Evolutionary conservation across 2,113 vertebrate genomes (phyloP).

Genomic region (Oplegnathus fasciatus): DNA sequence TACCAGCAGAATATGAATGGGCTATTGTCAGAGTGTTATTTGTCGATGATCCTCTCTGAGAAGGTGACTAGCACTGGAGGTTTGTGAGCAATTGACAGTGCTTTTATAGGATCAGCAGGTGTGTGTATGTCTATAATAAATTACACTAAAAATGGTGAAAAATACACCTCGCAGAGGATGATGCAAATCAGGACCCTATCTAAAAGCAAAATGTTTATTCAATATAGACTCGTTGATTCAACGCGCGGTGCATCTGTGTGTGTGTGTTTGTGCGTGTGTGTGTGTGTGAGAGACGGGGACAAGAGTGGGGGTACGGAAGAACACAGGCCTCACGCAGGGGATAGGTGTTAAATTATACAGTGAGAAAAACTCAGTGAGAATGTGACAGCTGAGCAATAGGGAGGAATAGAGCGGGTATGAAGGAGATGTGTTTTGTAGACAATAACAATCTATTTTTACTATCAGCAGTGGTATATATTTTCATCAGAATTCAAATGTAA

Average conservation of each 20-base stretch:
- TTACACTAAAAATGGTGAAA: slow-evolving; percentile 64
- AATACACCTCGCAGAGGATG: slow-evolving; percentile 57
- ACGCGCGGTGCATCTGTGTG: slow-evolving; percentile 6
- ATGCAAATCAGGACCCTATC: slow-evolving; percentile 61
- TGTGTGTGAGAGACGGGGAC: background rate
- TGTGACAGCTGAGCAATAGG: slow-evolving; percentile 77
- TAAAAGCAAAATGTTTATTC: slow-evolving; percentile 72
- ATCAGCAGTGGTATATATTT: slow-evolving; percentile 40
- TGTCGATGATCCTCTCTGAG: slow-evolving; percentile 30
- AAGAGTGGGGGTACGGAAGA: slow-evolving; percentile 61
- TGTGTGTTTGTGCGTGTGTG: slow-evolving; percentile 13
- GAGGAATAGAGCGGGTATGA: slow-evolving; percentile 48
- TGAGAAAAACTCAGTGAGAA: slow-evolving; percentile 79
- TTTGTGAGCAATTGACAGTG: slow-evolving; percentile 66
- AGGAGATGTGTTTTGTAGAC: slow-evolving; percentile 55
- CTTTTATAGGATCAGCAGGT: slow-evolving; percentile 71
- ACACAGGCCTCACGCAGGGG: slow-evolving; percentile 65
- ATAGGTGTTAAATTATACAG: slow-evolving; percentile 86
- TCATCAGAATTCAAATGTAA: slow-evolving; percentile 22
- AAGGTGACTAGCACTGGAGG: slow-evolving; percentile 25
- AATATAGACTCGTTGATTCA: slow-evolving; percentile 49
- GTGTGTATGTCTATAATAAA: slow-evolving; percentile 62
- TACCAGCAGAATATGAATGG: slow-evolving; percentile 32
- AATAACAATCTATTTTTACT: slow-evolving; percentile 73
- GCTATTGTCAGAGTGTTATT: slow-evolving; percentile 39